A percentile compares a stretch with the other conserved stretches of the same genome.
phyloP scores from a whole-genome alignment of 2,113 vertebrate genomes.

The Embiotoca jacksoni region DNA sequence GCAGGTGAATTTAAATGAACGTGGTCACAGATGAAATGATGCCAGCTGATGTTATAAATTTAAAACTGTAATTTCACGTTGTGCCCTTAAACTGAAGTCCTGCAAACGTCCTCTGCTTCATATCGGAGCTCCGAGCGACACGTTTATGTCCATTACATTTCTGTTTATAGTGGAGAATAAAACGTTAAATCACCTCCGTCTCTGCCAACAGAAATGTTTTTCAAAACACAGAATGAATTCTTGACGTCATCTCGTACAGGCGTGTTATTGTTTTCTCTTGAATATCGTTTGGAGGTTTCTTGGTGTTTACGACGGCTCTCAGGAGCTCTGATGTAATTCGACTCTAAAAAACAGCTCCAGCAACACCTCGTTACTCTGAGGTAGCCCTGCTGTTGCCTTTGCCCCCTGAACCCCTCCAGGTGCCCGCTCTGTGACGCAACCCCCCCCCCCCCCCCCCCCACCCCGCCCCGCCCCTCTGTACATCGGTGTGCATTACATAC shows the following conservation, averaged over 20 bases:
- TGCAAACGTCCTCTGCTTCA: conserved; percentile 20
- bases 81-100: not conserved
- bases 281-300: conserved; percentile 62
- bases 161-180: conserved; percentile 60
- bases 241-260: conserved; percentile 61
- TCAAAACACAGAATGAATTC: conserved; percentile 48
- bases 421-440: conserved; percentile 66
- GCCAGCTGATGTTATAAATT: too few relatives aligned
- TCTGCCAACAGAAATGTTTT: conserved; percentile 67
- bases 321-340: conserved; percentile 77
- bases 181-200: conserved; percentile 56
- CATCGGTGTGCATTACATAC: conserved; percentile 80
- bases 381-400: conserved; percentile 69
- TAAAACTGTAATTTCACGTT: too few relatives aligned
- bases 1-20: too few relatives aligned
- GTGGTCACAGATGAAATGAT: too few relatives aligned
- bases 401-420: conserved; percentile 64
- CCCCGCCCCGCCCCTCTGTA: conserved; percentile 49
- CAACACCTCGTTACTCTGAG: conserved; percentile 82
- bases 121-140: conserved; percentile 30
- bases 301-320: conserved; percentile 73
- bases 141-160: conserved; percentile 56
- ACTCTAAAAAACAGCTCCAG: conserved; percentile 76
- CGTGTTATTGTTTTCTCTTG: conserved; percentile 69
- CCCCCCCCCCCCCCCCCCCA: not conserved